Evolutionary conservation across 2,113 vertebrate genomes (phyloP), one percentile per base, ranked within the genome.

Genomic region (Rynchops niger): DNA sequence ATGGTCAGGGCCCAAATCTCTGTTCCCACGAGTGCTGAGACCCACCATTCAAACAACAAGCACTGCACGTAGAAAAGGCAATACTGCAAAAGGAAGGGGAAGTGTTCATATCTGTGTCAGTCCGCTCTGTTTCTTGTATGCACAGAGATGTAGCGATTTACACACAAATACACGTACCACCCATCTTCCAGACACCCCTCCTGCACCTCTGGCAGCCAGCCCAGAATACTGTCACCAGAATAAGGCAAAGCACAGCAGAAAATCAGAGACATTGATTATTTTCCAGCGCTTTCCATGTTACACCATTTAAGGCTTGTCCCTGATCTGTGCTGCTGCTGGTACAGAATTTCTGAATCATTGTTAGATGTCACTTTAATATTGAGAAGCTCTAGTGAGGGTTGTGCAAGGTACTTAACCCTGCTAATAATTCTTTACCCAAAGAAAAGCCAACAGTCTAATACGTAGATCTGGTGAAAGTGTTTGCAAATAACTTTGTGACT

Each of bases 71-170:
- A 43, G 26, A 91, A 30, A 40, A 82, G 49, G 26, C 1, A 0
- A 19, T 65, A 50, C 20, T 40, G 20, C 40, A 67, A 87, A 88
- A 61, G 45, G 14, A 76, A n/a, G 12, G 8, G 16, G 19, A 81
- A 23, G 18, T 50, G 16, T 79, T 90, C 15, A 15, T 4, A 11
- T 52, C 18, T 89, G 20, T 2, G 3, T 93, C 29, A 78, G 50
- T 36, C 42, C 5, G 4, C 9, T 1, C 16, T 34, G 11, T 63
- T 85, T 55, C 30, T 13, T 0, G 3, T 13, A 8, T 17, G 25
- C 15, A 22, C 26, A 30, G 36, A 47, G n/a, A 11, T 74, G 30
- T 38, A 94, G 20, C 0, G 0, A 47, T 86, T 69, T 61, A 63
- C 23, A 38, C 43, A 34, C 16, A 59, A 55, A 50, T 32, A 5